These are phyloP conservation scores for Ephialtes manifestator DNA, from an alignment of 2,888 invertebrate species.

Conservation along the genomic window DNA sequence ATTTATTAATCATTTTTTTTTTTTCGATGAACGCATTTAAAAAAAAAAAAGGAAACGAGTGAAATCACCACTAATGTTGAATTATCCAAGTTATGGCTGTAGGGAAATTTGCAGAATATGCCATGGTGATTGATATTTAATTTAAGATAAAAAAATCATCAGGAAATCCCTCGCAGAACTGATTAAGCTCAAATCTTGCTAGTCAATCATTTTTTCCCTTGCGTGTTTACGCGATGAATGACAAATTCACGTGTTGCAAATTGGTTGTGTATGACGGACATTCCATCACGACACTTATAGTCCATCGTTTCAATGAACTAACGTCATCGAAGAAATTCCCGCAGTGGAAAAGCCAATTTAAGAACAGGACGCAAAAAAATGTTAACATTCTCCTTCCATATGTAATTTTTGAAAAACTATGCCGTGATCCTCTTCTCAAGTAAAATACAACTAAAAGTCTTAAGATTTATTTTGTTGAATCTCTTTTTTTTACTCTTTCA, in stretches of 20 bases:
- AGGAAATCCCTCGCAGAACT: neutral
- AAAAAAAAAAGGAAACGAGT: no score
- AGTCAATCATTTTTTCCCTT: neutral
- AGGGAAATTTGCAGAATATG: neutral
- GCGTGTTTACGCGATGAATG: neutral
- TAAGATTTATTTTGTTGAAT: no score
- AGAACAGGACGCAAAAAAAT: neutral
- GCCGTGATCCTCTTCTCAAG: no score
- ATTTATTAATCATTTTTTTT: no score
- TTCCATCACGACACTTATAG: neutral
- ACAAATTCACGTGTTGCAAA: neutral
- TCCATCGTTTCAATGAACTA: neutral
- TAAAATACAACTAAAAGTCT: no score
- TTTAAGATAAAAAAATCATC: neutral
- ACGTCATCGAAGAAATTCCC: slow-evolving; percentile 38
- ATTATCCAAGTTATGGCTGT: neutral
- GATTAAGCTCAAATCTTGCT: neutral
- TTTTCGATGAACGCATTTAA: no score
- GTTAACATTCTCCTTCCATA: neutral
- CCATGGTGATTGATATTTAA: neutral
- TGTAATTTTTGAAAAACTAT: no score
- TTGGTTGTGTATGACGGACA: neutral
- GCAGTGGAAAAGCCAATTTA: neutral
- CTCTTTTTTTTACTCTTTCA: no score
- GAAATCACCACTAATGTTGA: no score